These are phyloP conservation scores for Musca domestica DNA, from an alignment of 1,140 invertebrate species.

Conservation along the genomic window DNA sequence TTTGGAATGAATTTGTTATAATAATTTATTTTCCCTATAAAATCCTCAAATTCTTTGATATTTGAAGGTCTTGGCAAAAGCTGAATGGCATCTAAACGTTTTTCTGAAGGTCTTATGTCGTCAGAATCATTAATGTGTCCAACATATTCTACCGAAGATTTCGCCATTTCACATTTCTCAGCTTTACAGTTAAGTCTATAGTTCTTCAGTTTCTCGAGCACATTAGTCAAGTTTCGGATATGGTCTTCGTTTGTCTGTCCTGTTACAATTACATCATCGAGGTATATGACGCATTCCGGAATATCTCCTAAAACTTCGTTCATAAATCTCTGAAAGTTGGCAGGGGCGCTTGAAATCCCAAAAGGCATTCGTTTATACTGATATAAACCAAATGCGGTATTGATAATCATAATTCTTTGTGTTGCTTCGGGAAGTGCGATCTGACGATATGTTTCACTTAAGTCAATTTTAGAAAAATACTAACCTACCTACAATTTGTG, in stretches of 20 bases:
- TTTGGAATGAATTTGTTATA: background rate
- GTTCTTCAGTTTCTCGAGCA: background rate
- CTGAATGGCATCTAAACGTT: too few relatives aligned
- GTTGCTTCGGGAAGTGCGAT: conserved; percentile 5
- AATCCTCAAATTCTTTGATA: background rate
- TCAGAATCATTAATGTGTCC: background rate
- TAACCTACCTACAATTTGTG: background rate
- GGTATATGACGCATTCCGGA: conserved; percentile 1
- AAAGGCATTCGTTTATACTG: too few relatives aligned
- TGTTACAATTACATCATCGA: conserved; percentile 11
- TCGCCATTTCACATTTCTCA: background rate
- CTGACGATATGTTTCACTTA: conserved; percentile 1
- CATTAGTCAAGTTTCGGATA: background rate
- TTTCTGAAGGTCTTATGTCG: too few relatives aligned
- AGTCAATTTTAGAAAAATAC: conserved; percentile 12
- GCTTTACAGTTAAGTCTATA: background rate
- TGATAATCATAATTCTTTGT: conserved; percentile 8
- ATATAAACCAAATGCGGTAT: conserved; percentile 1
- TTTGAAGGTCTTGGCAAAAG: background rate
- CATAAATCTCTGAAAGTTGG: conserved; percentile 1
- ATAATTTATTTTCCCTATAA: too few relatives aligned
- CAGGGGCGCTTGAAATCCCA: conserved; percentile 8
- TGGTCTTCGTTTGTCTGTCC: background rate
- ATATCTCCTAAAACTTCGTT: background rate
- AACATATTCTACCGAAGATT: conserved; percentile 1